Conservation (phyloP, 2,888 invertebrate genomes). For the Netelia inedita region DNA sequence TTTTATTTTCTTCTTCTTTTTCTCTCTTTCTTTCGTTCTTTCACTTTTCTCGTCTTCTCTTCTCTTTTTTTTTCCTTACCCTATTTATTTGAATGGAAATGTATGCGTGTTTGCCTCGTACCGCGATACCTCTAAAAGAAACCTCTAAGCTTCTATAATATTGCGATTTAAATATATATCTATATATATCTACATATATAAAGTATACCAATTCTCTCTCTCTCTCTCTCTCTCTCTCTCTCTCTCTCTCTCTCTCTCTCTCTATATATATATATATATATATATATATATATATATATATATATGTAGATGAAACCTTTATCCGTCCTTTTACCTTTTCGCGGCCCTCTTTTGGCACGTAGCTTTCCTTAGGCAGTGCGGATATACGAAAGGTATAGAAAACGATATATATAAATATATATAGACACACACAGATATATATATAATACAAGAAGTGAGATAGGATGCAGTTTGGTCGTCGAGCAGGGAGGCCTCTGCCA, state of each 20-base stretch:
- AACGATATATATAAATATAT: constrained; percentile 5
- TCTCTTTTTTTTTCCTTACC: not conserved
- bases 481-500: constrained; percentile 65
- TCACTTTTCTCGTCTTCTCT: not conserved
- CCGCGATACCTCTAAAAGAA: constrained; percentile 24
- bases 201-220: no score
- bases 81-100: constrained; percentile 48
- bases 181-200: no score
- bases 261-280: not conserved
- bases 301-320: not conserved
- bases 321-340: constrained; percentile 43
- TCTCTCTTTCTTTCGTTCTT: no score
- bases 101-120: constrained; percentile 19
- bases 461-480: constrained; percentile 61
- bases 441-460: constrained; percentile 11
- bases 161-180: not conserved
- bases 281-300: not conserved
- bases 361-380: constrained; percentile 61
- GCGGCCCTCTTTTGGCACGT: constrained; percentile 63
- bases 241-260: not conserved
- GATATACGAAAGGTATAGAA: constrained; percentile 41
- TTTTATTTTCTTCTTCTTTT: not conserved
- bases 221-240: not conserved
- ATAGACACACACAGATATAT: not conserved
- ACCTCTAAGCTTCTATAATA: constrained; percentile 1